Conservation (phyloP, 2,888 invertebrate species). For the Tetramorium bicarinatum region DNA sequence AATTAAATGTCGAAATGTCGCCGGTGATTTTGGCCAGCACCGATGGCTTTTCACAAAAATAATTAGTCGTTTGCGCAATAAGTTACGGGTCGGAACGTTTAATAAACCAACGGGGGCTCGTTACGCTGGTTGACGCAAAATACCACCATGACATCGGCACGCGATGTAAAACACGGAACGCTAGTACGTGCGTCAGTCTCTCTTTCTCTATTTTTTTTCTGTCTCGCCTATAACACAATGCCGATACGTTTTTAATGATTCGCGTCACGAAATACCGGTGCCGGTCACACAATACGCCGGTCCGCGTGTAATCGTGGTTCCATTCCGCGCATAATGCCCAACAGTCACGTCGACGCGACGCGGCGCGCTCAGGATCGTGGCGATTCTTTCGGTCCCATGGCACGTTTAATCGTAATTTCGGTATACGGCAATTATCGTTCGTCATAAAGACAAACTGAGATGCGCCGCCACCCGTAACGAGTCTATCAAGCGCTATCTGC, state of each 20-base stretch:
- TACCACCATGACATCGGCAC: slow-evolving; percentile 32
- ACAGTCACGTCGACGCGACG: slow-evolving; percentile 43
- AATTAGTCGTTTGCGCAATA: slow-evolving; percentile 63
- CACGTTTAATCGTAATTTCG: slow-evolving; percentile 38
- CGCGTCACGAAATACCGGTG: slow-evolving; percentile 62
- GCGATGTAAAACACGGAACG: slow-evolving; percentile 53
- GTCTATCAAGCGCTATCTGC: slow-evolving; percentile 25
- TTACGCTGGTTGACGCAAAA: slow-evolving; percentile 50
- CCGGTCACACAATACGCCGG: slow-evolving; percentile 50
- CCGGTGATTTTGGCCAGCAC: slow-evolving; percentile 33
- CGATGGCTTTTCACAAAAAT: slow-evolving; percentile 61
- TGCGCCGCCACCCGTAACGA: slow-evolving; percentile 18
- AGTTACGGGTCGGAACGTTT: slow-evolving; percentile 61
- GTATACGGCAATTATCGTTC: slow-evolving; percentile 52
- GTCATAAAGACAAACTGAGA: slow-evolving; percentile 35
- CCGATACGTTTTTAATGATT: slow-evolving; percentile 70
- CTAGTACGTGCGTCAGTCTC: neutral
- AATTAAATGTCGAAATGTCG: slow-evolving; percentile 65
- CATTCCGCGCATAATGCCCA: slow-evolving; percentile 55
- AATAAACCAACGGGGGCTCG: slow-evolving; percentile 64
- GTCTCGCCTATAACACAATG: slow-evolving; percentile 55
- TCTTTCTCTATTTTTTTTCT: slow-evolving; percentile 39
- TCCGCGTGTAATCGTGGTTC: slow-evolving; percentile 49
- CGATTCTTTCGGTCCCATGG: slow-evolving; percentile 41
- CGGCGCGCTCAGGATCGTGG: slow-evolving; percentile 45